Evolutionary conservation across 2,888 invertebrate genomes (phyloP), one percentile per base, ranked within the genome.

Genomic region (Rhyacophila evoluta): DNA sequence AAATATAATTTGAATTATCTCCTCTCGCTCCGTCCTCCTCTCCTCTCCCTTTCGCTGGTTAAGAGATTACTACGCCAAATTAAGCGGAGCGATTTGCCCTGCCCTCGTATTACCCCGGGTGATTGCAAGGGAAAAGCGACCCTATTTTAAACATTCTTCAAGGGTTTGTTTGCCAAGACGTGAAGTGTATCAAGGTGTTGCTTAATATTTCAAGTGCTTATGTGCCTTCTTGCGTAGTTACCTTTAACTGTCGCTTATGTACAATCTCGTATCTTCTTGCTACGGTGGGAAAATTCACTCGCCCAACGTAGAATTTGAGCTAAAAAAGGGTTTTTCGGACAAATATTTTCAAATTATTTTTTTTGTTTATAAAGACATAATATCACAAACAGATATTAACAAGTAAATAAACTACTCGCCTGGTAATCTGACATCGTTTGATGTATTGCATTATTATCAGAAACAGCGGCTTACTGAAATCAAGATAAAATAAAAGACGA

Each of bases 211-310:
- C 78, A 76, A 78, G 76, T 77, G 74, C 80, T 81, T 75, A 75
- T 76, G 78, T 78, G 79, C 81, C 80, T 80, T 81, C 80, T 80
- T 80, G 79, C 78, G 78, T 80, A 78, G 75, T 80, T 80, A 80
- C 80, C 80, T 77, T 79, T 80, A 76, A 76, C 78, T 78, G 69
- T 72, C 75, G 67, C 73, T 77, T 79, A 75, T 73, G 73, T 76
- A 33, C 72, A 79, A 79, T 81, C 79, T 73, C 28, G 69, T 68
- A 81, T 81, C 81, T 79, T 73, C 78, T 27, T 71, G 78, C 81
- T 74, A 36, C 69, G 69, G 27, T 39, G 75, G 77, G 74, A 81
- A 79, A 75, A 71, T 78, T 78, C 10, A 2, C 25, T 36, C 37
- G 38, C 39, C 11, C 25, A 11, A 8, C 19, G 6, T n/a, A 25